Percentiles rank a stretch among this genome's conserved stretches.
phyloP scores from a whole-genome alignment of 2,888 invertebrate genomes.

The Ennomos fuscantarius region DNA sequence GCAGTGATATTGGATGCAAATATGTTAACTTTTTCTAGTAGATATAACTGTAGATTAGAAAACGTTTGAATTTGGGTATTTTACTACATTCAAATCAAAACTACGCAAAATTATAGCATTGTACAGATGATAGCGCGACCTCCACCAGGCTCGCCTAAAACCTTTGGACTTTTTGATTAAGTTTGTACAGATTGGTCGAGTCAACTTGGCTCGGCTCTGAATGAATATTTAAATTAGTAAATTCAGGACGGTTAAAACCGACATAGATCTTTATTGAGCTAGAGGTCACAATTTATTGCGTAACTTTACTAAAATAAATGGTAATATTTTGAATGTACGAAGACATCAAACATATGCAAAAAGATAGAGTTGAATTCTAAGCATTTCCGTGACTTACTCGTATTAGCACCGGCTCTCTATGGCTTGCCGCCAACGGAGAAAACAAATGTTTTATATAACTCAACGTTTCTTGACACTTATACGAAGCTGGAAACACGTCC shows the following conservation, averaged over 20 bases:
- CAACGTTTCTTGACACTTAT: constrained; percentile 17
- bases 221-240: not conserved
- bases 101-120: not conserved
- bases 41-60: not conserved
- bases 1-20: too few relatives aligned
- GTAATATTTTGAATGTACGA: too few relatives aligned
- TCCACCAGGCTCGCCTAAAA: not conserved
- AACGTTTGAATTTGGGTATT: not conserved
- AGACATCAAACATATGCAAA: not conserved
- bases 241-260: not conserved
- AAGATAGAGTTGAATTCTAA: not conserved
- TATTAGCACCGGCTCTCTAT: constrained; percentile 3
- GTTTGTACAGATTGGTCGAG: not conserved
- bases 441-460: constrained; percentile 29
- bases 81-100: not conserved
- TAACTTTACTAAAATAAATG: too few relatives aligned
- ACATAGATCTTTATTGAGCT: too few relatives aligned
- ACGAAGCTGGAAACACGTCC: constrained; percentile 17
- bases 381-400: constrained; percentile 14
- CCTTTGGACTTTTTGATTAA: not conserved
- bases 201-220: not conserved
- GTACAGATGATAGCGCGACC: not conserved
- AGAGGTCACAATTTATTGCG: too few relatives aligned
- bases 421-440: constrained; percentile 22
- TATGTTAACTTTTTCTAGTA: too few relatives aligned